Evolutionary conservation across 2,113 vertebrate genomes (phyloP), one percentile per base, ranked within the genome.

Genomic region (Sturnus vulgaris): DNA sequence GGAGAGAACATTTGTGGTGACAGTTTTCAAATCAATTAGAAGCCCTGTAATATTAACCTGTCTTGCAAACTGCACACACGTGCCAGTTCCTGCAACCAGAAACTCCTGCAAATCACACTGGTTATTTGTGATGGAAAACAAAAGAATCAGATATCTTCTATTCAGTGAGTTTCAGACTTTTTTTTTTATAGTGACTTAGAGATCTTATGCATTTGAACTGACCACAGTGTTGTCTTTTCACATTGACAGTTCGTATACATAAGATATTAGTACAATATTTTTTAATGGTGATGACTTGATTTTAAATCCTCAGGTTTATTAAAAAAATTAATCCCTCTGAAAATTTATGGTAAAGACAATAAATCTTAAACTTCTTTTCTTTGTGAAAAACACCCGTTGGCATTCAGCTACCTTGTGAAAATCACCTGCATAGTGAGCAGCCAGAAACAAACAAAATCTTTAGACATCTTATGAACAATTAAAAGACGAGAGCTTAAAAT

Each of bases 11-110:
- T 64, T 65, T 78, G 52, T 82, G 61, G 27, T 68, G 84, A 64
- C 31, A 16, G 31, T 81, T 92, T 42, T 79, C 73, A 49, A 44
- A 78, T 66, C 61, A 82, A 40, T 91, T 91, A 87, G 82, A 82
- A 82, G 47, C 40, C 39, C 40, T 64, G 65, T 28, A 71, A 85
- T 72, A 71, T 52, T 79, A 0, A 0, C 4, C 49, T 81, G 35
- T 68, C 56, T 87, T 39, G 31, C 60, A 86, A 78, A 75, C 33
- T 25, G 47, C 53, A 47, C 21, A 28, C 1, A 7, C 27, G 49
- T 77, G 79, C 16, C 42, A 15, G 15, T 23, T 56, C 56, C 47
- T 0, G 0, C 37, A 71, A 35, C n/a, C 4, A 7, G 19, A 39
- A 77, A 55, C 31, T 68, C 64, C 72, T 75, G 42, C 30, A 78